These are phyloP conservation scores for Poeciliopsis occidentalis DNA, from an alignment of 2,113 vertebrate genomes.

Conservation along the genomic window DNA sequence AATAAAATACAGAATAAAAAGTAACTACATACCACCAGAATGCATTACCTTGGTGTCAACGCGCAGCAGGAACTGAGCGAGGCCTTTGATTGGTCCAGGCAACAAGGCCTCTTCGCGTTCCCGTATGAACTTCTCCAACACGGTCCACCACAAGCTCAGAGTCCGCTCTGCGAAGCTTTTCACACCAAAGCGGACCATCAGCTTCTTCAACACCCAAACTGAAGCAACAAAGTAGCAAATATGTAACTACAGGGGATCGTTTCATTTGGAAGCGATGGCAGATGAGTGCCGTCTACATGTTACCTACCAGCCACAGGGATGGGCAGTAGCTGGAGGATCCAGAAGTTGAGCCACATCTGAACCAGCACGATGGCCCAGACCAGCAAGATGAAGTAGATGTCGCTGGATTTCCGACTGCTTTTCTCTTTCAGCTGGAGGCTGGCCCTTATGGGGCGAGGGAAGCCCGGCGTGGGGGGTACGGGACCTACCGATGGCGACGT, in stretches of 20 bases:
- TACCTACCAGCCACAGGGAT: slow-evolving; percentile 97
- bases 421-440: slow-evolving; percentile 87
- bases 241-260: background rate
- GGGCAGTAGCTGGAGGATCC: slow-evolving; percentile 93
- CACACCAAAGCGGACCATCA: slow-evolving; percentile 89
- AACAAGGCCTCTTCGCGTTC: slow-evolving; percentile 91
- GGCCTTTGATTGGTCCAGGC: slow-evolving; percentile 89
- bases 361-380: slow-evolving; percentile 92
- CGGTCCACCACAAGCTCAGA: slow-evolving; percentile 84
- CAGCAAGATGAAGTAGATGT: slow-evolving; percentile 94
- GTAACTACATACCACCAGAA: background rate
- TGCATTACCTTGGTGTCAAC: slow-evolving; percentile 93
- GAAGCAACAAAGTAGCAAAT: slow-evolving; percentile 21
- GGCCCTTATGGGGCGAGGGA: slow-evolving; percentile 77
- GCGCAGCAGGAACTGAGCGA: slow-evolving; percentile 91
- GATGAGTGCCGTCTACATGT: slow-evolving; percentile 18
- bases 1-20: background rate
- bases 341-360: slow-evolving; percentile 95
- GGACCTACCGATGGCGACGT: slow-evolving; percentile 54
- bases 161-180: slow-evolving; percentile 85
- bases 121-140: slow-evolving; percentile 83
- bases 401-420: slow-evolving; percentile 80
- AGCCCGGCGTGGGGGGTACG: slow-evolving; percentile 60
- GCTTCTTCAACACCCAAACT: slow-evolving; percentile 95
- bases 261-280: too few species aligned